A percentile compares a stretch with the other conserved stretches of the same genome.
Conservation (phyloP, 2,888 invertebrate species). For the Drosophila multiciliata region DNA sequence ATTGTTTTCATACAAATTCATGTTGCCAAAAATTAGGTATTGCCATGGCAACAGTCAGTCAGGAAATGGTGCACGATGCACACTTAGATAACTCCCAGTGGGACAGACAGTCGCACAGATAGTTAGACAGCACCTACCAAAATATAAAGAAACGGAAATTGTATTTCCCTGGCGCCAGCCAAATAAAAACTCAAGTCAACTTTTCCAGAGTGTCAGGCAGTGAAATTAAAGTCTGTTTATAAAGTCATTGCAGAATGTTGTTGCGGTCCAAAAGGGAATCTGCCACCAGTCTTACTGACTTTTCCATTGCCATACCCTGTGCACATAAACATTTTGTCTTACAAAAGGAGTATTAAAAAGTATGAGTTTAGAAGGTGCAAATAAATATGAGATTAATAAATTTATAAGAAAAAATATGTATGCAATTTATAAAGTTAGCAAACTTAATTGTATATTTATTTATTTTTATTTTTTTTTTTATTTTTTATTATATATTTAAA, state of each 20-base stretch:
- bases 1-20: conserved; percentile 14
- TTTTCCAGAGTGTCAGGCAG: conserved; percentile 24
- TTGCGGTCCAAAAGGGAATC: conserved; percentile 52
- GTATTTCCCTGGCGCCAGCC: conserved; percentile 51
- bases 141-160: conserved; percentile 69
- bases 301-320: conserved; percentile 26
- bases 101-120: background rate
- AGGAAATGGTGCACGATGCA: conserved; percentile 31
- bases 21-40: conserved; percentile 22
- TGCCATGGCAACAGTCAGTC: conserved; percentile 19
- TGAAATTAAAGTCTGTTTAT: conserved; percentile 79
- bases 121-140: conserved; percentile 15
- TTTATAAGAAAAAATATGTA: too few relatives aligned
- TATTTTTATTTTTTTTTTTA: too few relatives aligned
- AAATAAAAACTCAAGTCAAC: conserved; percentile 34
- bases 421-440: background rate
- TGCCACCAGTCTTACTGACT: conserved; percentile 26
- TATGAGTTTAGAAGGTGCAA: too few relatives aligned
- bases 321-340: background rate
- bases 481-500: background rate
- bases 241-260: conserved; percentile 69
- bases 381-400: background rate
- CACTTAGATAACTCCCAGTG: background rate
- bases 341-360: background rate
- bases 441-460: background rate